A percentile compares a stretch with the other conserved stretches of the same genome.
Evolutionary conservation across 2,113 vertebrate species (phyloP).

Genomic region (Microtus montanus): DNA sequence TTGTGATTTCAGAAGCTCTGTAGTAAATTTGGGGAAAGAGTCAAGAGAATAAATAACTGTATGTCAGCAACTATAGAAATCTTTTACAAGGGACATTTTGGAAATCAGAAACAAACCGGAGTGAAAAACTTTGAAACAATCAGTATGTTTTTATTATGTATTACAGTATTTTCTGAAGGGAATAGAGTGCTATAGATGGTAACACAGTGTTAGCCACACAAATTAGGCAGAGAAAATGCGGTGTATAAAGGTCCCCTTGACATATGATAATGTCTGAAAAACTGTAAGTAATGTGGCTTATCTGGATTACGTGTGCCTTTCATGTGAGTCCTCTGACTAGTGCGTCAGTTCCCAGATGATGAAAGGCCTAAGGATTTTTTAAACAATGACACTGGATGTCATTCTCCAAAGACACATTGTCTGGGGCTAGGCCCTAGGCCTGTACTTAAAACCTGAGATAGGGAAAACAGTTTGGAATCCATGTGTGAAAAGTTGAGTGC

Average conservation of each 20-base stretch:
- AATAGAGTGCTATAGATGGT: background rate
- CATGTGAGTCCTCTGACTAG: background rate
- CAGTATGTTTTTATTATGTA: background rate
- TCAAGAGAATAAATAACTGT: background rate
- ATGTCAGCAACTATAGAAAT: background rate
- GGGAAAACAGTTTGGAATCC: background rate
- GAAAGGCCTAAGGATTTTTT: background rate
- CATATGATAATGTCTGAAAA: background rate
- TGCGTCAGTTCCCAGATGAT: background rate
- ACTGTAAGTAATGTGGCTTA: background rate
- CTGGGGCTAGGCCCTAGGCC: background rate
- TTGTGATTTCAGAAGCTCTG: background rate
- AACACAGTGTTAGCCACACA: background rate
- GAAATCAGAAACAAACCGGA: background rate
- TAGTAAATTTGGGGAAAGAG: background rate
- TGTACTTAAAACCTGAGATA: background rate
- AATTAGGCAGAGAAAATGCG: background rate
- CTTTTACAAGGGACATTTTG: background rate
- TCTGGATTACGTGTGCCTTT: background rate
- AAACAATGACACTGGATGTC: background rate
- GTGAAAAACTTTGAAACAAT: background rate
- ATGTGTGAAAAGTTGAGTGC: background rate
- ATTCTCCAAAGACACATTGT: background rate
- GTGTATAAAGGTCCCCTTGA: background rate
- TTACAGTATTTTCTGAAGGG: background rate